Base-by-base conservation (phyloP, 2,113 vertebrate species). In the Equus przewalskii region DNA sequence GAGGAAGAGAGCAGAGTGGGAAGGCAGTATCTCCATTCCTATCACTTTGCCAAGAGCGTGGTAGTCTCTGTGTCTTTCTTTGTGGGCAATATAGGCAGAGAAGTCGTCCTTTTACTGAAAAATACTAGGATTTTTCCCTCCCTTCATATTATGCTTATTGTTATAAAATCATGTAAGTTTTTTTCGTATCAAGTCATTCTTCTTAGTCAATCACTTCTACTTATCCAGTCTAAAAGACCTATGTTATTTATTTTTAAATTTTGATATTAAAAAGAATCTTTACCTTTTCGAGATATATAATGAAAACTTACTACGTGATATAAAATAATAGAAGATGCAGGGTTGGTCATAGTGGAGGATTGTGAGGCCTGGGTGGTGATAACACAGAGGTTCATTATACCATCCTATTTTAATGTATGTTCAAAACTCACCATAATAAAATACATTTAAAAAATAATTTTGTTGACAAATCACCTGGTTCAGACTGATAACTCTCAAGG, bases 401-500 rank as follows among this genome's bases (percentile, higher is more conserved):
- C 49, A 13, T 62, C 89, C 83, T 60, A 36, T 54, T 85, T 85
- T 92, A 41, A 69, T 26, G 3, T 28, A 54, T 69, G 91, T 60
- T 87, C 64, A 88, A 89, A 91, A 91, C 85, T 72, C 85, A 49
- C 49, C 58, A n/a, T 56, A 46, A 73, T 56, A 51, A 84, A 72
- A 36, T 56, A 33, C 75, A 75, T n/a, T 64, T 67, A 54, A 28
- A 76, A 69, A 79, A 51, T 7, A 62, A 60, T 26, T 78, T 62
- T 69, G 56, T 6, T 46, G 41, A 93, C 72, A 80, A 4, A 91
- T 5, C 30, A 44, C 14, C 24, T 67, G 62, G 62, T 72, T 64
- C 30, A 62, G 41, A 67, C 82, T n/a, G 49, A 24, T 46, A 62
- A 36, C 46, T 88, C 54, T 78, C 18, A 69, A 75, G n/a, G 14